phyloP scores from a whole-genome alignment of 2,113 vertebrate species.

The Chloropsis hardwickii region DNA sequence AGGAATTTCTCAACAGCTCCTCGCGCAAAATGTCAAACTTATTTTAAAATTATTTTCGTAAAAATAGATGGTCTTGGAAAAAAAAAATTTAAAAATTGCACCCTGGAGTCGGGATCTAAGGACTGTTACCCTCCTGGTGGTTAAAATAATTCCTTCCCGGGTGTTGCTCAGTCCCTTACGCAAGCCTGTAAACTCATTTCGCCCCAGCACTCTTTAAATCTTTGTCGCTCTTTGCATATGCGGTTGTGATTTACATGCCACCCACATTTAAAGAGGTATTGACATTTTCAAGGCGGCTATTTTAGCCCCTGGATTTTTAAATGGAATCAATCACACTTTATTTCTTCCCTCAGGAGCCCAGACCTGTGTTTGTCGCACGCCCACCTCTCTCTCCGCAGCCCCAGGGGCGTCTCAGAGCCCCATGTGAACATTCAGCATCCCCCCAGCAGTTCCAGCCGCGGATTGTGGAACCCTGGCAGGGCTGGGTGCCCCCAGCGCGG shows the following conservation, averaged over 20 bases:
- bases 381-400: background rate
- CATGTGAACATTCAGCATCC: background rate
- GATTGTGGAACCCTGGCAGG: background rate
- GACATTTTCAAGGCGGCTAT: constrained; percentile 35
- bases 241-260: constrained; percentile 47
- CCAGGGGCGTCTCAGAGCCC: background rate
- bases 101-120: constrained; percentile 20
- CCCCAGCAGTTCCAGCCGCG: background rate
- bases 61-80: constrained; percentile 37
- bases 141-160: constrained; percentile 46
- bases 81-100: background rate
- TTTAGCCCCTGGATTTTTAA: constrained; percentile 47
- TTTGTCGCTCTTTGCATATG: constrained; percentile 29
- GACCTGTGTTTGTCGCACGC: background rate
- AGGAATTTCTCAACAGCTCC: constrained; percentile 45
- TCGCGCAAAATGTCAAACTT: constrained; percentile 36
- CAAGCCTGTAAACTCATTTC: constrained; percentile 44
- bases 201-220: constrained; percentile 32
- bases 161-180: constrained; percentile 37
- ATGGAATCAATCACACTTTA: constrained; percentile 1
- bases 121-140: constrained; percentile 21
- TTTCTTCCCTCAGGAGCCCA: background rate
- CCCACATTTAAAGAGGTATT: constrained; percentile 57
- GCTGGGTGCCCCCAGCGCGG: background rate
- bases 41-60: constrained; percentile 54